Evolutionary conservation across 2,888 invertebrate genomes (phyloP).

Genomic region (Schizotus pectinicornis): DNA sequence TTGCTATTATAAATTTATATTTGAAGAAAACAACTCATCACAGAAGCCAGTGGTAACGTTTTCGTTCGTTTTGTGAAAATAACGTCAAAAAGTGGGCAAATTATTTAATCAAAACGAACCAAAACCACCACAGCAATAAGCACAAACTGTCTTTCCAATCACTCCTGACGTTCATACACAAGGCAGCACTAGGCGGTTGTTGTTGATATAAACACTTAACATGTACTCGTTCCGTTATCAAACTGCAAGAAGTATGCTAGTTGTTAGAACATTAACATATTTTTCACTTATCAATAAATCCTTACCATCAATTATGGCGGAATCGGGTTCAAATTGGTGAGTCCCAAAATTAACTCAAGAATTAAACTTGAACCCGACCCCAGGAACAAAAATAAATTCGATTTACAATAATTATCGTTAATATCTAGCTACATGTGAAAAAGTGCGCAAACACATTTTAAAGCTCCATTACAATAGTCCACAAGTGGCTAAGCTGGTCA

Average conservation of each 20-base stretch:
- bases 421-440: conserved; percentile 39
- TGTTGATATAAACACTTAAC: conserved; percentile 30
- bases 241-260: conserved; percentile 5
- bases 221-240: conserved; percentile 23
- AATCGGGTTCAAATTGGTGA: conserved; percentile 2
- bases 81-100: conserved; percentile 18
- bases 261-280: background rate
- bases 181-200: conserved; percentile 46
- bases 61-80: conserved; percentile 37
- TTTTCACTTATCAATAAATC: conserved; percentile 12
- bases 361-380: conserved; percentile 8
- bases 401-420: conserved; percentile 32
- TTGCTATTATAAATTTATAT: conserved; percentile 39
- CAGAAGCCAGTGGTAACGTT: conserved; percentile 55
- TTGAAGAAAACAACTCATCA: conserved; percentile 55
- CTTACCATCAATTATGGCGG: conserved; percentile 2
- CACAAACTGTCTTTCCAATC: conserved; percentile 45
- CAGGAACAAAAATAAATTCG: conserved; percentile 29
- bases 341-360: background rate
- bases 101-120: conserved; percentile 29
- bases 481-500: conserved; percentile 54
- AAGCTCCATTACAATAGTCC: conserved; percentile 42
- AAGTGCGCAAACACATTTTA: conserved; percentile 40
- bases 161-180: conserved; percentile 44
- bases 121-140: conserved; percentile 48